A percentile compares a stretch with the other conserved stretches of the same genome.
phyloP scores from a whole-genome alignment of 2,113 vertebrate genomes.

The Patagioenas fasciata region DNA sequence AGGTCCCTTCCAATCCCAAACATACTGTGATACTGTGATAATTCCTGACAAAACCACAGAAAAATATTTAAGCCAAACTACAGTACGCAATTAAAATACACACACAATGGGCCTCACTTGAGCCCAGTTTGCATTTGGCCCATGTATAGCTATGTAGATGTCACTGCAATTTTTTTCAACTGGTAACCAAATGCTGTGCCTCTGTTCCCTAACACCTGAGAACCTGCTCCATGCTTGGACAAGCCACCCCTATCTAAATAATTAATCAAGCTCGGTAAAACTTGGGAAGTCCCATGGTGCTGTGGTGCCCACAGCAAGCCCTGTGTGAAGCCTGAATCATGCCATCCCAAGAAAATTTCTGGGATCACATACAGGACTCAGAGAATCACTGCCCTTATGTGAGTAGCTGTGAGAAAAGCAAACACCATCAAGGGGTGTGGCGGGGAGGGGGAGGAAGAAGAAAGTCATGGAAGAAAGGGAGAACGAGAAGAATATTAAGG shows the following conservation, averaged over 20 bases:
- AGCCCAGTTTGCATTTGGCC: neutral
- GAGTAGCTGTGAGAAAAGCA: neutral
- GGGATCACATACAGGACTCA: neutral
- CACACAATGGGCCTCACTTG: rapidly evolving
- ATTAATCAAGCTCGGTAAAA: neutral
- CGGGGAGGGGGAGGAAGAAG: too few relatives aligned
- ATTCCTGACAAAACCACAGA: neutral
- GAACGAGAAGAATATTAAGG: neutral
- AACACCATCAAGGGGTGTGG: too few relatives aligned
- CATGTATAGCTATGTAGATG: neutral
- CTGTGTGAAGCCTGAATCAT: neutral
- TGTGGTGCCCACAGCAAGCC: neutral
- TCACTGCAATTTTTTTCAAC: neutral
- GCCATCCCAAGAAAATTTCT: neutral
- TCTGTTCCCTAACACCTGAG: neutral
- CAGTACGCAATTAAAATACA: neutral
- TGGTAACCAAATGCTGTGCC: neutral
- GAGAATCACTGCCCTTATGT: neutral
- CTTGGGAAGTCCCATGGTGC: neutral
- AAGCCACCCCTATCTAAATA: neutral
- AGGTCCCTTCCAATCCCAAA: too few relatives aligned
- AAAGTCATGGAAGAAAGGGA: neutral
- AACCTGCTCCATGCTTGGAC: neutral
- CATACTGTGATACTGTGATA: too few relatives aligned
- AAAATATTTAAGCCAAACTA: neutral